phyloP scores from a whole-genome alignment of 2,797 vertebrate species.

The Fistularia commersonii region DNA sequence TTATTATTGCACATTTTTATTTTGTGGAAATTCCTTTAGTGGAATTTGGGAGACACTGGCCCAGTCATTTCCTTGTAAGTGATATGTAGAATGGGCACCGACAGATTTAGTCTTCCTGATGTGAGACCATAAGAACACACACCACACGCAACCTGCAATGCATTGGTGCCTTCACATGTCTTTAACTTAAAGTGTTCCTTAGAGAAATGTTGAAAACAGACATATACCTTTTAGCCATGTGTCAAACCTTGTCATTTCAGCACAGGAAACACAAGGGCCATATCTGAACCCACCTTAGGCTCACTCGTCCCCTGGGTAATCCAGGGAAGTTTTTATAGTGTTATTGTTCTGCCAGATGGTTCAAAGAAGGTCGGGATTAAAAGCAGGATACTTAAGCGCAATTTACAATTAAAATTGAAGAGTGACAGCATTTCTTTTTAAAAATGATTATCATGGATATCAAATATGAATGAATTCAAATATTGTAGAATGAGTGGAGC shows the following conservation, averaged over 20 bases:
- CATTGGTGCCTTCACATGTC: no score
- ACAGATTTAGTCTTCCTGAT: conserved; percentile 65
- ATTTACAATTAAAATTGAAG: background rate
- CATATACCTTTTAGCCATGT: conserved; percentile 8
- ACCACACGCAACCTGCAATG: conserved; percentile 23
- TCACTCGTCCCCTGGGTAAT: conserved; percentile 14
- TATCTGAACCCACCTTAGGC: conserved; percentile 30
- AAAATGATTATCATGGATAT: no score
- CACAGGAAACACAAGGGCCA: conserved; percentile 46
- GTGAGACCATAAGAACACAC: conserved; percentile 25
- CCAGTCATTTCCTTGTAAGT: conserved; percentile 42
- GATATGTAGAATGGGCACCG: conserved; percentile 54
- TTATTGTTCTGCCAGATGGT: conserved; percentile 47
- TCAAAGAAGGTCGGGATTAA: conserved; percentile 43
- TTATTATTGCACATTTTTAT: background rate
- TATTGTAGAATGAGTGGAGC: no score
- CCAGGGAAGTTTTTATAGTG: conserved; percentile 16
- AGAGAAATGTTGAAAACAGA: background rate
- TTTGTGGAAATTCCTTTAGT: conserved; percentile 8
- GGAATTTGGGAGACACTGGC: conserved; percentile 2
- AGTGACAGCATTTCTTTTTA: background rate
- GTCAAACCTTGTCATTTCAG: conserved; percentile 29
- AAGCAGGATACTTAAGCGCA: background rate
- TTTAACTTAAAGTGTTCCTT: no score
- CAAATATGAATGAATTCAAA: no score